Evolutionary conservation across 2,113 vertebrate genomes (phyloP).

Genomic region (Sclerurus mexicanus): DNA sequence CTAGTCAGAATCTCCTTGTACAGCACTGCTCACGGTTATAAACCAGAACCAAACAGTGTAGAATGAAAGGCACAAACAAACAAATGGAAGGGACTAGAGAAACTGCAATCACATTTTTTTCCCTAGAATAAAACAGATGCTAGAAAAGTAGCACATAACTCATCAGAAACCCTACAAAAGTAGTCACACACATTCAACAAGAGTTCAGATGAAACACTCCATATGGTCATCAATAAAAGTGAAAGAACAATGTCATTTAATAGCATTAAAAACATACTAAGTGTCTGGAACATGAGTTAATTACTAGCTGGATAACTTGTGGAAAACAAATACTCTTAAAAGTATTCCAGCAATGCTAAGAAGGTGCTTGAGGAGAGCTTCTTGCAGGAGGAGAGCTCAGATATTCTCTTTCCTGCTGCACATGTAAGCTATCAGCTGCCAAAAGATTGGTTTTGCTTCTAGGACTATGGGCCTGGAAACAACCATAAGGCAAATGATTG

Average conservation of each 20-base stretch:
- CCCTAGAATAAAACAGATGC: not conserved
- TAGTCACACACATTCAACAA: not conserved
- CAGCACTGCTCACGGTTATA: not conserved
- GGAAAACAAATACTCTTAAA: not conserved
- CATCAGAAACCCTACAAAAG: not conserved
- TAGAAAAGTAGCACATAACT: not conserved
- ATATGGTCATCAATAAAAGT: not conserved
- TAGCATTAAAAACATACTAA: not conserved
- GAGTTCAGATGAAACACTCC: not conserved
- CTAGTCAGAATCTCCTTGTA: not conserved
- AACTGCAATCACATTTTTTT: not conserved
- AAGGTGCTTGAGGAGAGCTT: not conserved
- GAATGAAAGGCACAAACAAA: not conserved
- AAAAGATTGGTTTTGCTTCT: not conserved
- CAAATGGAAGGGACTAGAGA: not conserved
- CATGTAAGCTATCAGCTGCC: not conserved
- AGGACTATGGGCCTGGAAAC: not conserved
- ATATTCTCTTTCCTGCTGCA: not conserved
- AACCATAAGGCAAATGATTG: not conserved
- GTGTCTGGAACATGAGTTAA: not conserved
- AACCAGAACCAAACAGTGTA: not conserved
- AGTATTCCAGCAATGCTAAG: not conserved
- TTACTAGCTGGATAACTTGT: not conserved
- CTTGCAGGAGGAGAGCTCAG: not conserved
- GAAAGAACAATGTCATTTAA: not conserved